phyloP scores from a whole-genome alignment of 2,113 vertebrate species.

The Colaptes auratus region DNA sequence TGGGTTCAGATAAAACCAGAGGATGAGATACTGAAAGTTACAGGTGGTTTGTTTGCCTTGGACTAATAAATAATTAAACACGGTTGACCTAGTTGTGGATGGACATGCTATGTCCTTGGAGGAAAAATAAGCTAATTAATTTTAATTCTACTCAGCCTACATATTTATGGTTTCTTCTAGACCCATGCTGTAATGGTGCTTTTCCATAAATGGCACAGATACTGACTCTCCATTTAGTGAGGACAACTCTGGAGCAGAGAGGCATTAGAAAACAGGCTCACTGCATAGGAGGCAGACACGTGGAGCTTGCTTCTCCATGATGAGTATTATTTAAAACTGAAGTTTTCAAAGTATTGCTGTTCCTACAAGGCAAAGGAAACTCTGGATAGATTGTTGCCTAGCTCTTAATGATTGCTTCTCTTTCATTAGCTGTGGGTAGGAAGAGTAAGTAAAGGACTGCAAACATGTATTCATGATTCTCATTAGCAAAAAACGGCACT shows the following conservation, averaged over 20 bases:
- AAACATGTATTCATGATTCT: constrained; percentile 52
- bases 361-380: not conserved
- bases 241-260: not conserved
- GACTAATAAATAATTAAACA: constrained; percentile 7
- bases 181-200: not conserved
- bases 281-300: not conserved
- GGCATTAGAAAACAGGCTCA: not conserved
- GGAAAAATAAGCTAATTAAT: constrained; percentile 16
- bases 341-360: not conserved
- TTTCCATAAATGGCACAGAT: not conserved
- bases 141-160: constrained; percentile 57
- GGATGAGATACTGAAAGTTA: not conserved
- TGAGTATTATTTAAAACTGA: constrained; percentile 7
- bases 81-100: constrained; percentile 13
- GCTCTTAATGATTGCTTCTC: constrained; percentile 7
- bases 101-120: not conserved
- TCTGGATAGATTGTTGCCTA: not conserved
- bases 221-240: not conserved
- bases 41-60: not conserved
- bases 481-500: constrained; percentile 69
- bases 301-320: not conserved
- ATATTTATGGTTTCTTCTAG: constrained; percentile 22
- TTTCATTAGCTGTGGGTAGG: constrained; percentile 42
- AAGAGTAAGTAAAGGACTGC: constrained; percentile 47
- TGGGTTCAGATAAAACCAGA: not conserved